Evolutionary conservation across 2,113 vertebrate species (phyloP), one percentile per base, ranked within the genome.

Genomic region (Corythornis vintsioides): DNA sequence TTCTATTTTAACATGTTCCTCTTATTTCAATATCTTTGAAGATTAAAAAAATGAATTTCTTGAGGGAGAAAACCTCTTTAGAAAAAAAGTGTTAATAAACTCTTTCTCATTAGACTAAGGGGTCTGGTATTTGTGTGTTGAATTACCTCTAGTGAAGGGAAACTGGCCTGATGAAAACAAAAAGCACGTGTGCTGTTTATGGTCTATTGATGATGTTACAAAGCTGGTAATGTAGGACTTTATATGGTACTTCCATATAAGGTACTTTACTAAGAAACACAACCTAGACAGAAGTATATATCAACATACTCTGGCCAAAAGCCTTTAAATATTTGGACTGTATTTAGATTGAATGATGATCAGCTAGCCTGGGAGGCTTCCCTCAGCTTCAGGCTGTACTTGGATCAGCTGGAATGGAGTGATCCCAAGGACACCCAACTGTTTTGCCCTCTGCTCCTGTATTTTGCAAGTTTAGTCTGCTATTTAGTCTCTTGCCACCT

Each of bases 11-110:
- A 45, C 85, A 47, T 64, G 59, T 89, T 89, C 89, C 47, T 92
- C 78, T 83, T 76, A 79, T 40, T 95, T 91, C 70, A 90, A 83
- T 63, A 50, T 84, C 89, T 96, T 93, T 92, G 84, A 93, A 91
- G 84, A 74, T 79, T 84, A 74, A 91, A 89, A 89, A 89, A 92
- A 76, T 42, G 38, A 80, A 77, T 92, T 74, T 65, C 91, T 80
- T 80, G 40, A 6, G 42, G 78, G 47, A 60, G 14, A 6, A 55
- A 85, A 85, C 26, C 2, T 8, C 33, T 85, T 83, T 85, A 89
- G 92, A 72, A 89, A 70, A 17, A 73, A 94, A 59, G 69, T 17
- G 21, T 78, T 88, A 91, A 91, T 88, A 16, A 2, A 6, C 31
- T 74, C 40, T 64, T 73, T 75, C 60, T 78, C 3, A 0, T 76